These are phyloP conservation scores for Noctilio leporinus DNA, from an alignment of 2,113 vertebrate genomes.

Conservation along the genomic window DNA sequence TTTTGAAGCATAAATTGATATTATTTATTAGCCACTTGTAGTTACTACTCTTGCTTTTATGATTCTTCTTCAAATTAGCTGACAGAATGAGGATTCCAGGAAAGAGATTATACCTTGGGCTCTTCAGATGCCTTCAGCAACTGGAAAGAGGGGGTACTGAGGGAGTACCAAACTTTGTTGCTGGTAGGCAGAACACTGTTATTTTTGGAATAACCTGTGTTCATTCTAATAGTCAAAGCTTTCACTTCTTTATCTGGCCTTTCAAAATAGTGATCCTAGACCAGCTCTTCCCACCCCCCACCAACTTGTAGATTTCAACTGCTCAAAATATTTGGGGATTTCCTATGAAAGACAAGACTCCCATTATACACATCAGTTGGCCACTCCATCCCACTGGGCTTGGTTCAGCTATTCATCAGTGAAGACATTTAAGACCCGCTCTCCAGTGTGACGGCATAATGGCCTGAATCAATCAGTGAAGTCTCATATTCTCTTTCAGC, in stretches of 20 bases:
- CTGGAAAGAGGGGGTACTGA: not conserved
- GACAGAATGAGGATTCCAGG: not conserved
- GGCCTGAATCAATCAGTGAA: not conserved
- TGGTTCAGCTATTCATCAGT: not conserved
- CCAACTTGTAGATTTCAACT: not conserved
- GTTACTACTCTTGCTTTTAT: not conserved
- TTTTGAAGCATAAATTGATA: not conserved
- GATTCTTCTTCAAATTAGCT: not conserved
- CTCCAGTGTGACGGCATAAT: not conserved
- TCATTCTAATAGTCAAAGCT: not conserved
- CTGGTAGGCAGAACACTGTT: not conserved
- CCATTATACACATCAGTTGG: not conserved
- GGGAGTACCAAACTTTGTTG: not conserved
- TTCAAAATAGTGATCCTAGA: not conserved
- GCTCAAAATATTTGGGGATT: not conserved
- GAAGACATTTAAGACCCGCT: not conserved
- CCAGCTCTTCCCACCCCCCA: fast-evolving
- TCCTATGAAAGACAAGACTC: not conserved
- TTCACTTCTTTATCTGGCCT: not conserved
- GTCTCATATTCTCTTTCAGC: not conserved
- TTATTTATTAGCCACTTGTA: not conserved
- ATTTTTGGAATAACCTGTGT: not conserved
- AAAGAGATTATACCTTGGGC: not conserved
- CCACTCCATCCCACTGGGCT: not conserved
- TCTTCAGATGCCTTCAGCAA: not conserved